Percentiles rank a stretch among this genome's conserved stretches.
Conservation (phyloP, 2,113 vertebrate species). For the Otus sunia region DNA sequence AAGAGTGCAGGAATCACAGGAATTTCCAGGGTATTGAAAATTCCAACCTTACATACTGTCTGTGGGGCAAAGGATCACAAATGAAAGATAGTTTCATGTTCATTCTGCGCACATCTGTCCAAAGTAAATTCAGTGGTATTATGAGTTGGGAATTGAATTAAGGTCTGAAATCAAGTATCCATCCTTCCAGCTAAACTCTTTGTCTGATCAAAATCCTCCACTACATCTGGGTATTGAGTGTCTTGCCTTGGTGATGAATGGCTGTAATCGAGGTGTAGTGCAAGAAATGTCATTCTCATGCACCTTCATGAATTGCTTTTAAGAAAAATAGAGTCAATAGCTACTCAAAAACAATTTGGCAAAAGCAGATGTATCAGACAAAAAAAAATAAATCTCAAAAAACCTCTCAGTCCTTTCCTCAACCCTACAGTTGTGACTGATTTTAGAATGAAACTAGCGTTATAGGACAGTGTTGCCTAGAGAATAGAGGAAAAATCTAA, state of each 20-base stretch:
- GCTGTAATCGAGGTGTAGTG: background rate
- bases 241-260: background rate
- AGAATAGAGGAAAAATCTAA: background rate
- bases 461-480: background rate
- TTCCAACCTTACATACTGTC: background rate
- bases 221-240: background rate
- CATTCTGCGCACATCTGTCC: background rate
- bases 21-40: background rate
- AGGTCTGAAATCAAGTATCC: background rate
- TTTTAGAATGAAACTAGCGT: background rate
- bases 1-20: background rate
- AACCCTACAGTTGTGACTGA: background rate
- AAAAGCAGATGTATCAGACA: background rate
- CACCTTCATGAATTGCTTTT: background rate
- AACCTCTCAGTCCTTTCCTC: background rate
- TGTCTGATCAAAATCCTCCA: background rate
- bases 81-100: background rate
- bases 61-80: background rate
- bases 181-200: background rate
- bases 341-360: background rate
- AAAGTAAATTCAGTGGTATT: background rate
- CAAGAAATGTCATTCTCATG: background rate
- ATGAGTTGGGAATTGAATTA: background rate
- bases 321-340: background rate
- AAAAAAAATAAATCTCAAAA: background rate